Conservation (phyloP, 2,113 vertebrate genomes). For the Rattus rattus region DNA sequence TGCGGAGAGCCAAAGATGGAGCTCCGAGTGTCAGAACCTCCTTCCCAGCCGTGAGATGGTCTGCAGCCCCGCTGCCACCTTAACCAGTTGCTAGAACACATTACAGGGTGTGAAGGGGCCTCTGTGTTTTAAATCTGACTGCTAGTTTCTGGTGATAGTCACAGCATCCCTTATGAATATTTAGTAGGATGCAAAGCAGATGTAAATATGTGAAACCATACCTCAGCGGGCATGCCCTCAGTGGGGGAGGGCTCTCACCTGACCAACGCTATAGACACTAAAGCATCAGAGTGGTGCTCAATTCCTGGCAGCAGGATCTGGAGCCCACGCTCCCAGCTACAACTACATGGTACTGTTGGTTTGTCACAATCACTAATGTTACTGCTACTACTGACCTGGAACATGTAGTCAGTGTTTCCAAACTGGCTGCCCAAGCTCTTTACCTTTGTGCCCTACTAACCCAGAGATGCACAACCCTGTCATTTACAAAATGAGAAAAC, state of each 20-base stretch:
- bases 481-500: neutral
- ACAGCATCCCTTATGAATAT: neutral
- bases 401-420: neutral
- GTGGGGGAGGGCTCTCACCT: neutral
- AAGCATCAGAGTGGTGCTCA: neutral
- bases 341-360: neutral
- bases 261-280: neutral
- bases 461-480: neutral
- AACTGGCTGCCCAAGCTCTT: neutral
- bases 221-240: rapidly evolving
- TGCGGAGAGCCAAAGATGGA: neutral
- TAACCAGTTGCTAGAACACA: neutral
- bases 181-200: neutral
- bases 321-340: neutral
- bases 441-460: neutral
- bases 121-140: neutral
- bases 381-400: neutral
- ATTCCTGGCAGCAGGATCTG: neutral
- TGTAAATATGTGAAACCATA: rapidly evolving
- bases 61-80: rapidly evolving
- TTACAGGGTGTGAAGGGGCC: neutral
- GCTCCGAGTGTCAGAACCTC: rapidly evolving
- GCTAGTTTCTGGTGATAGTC: neutral
- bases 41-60: neutral
- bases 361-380: neutral